Evolutionary conservation across 30 jellyfish, hydroid and myxozoan genomes (phyloP), one percentile per base, ranked within the genome.

Genomic region (Hydra vulgaris): DNA sequence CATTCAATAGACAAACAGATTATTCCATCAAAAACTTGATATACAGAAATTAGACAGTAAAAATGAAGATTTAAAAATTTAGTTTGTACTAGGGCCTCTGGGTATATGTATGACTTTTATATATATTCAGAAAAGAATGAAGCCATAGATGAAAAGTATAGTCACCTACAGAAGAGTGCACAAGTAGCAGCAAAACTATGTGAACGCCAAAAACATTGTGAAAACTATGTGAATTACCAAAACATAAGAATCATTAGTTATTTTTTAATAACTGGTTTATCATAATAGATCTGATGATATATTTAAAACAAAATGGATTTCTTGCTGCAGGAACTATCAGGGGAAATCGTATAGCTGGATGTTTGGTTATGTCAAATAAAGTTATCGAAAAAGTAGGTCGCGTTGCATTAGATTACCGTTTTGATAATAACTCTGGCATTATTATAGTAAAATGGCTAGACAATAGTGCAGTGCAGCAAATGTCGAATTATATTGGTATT

Each of bases 261-360:
- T 84, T 78, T 70, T 88, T 84, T 75, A 95, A 88, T 27, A 83
- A 88, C 81, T 88, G 96, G 90, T 83, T 84, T 71, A 27, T 84
- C 15, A 88, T 90, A 0, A 21, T 72, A 70, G 95, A 79, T 23
- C 85, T 83, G 19, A 21, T 83, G 68, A 21, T 75, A 23, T 78
- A 83, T 77, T 66, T 88, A 82, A 83, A 84, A 74, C 53, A 54
- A 56, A 21, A 53, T 69, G 95, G 85, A 17, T 61, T 83, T 54
- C 75, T 56, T 21, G 85, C 90, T 77, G 75, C 19, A 27, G 96
- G 95, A 20, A 88, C 95, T 21, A 73, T 82, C 73, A 77, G 95
- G 73, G 70, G 54, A 1, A 83, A 88, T 74, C 85, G 96, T 67
- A 12, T 74, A n/a, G 21, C 23, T n/a, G 89, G 89, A 17, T 88